Evolutionary conservation across 30 jellyfish, hydroid and myxozoan species (phyloP), one percentile per base, ranked within the genome.

Genomic region (Aurelia aurita complex sp. Pacific): DNA sequence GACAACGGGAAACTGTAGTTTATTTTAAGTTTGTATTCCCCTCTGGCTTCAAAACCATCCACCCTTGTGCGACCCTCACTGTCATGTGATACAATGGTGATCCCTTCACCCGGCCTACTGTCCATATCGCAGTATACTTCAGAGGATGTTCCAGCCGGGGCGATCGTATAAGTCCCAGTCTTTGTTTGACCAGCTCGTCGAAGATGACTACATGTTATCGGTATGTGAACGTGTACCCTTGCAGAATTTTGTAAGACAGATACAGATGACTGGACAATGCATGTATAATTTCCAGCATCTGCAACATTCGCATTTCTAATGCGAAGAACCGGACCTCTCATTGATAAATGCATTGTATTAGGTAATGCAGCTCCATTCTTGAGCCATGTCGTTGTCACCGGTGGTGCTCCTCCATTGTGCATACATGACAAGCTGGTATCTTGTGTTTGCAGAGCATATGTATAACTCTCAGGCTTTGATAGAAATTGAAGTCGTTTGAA

Each of bases 101-200:
- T 69, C 35, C 85, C 85, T 40, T 10, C 65, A 5, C 81, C 81
- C n/a, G 29, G 0, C 85, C n/a, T 16, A 46, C 71, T 54, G 40
- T 53, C 60, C 85, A 74, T 74, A 15, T 74, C 85, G 57, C 85
- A 74, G 54, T 74, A 74, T 16, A 74, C 85, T 10, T 38, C 18
- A 0, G 10, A 3, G 15, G 85, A 74, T 36, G 53, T 40, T 53
- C 72, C 73, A 0, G 36, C 9, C 13, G 85, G 85, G 19, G 34
- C 57, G 71, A 74, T 74, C n/a, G 32, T 23, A 54, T 46, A 74
- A 51, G 23, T 16, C 17, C 85, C 85, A 7, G 85, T 52, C 57
- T 51, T 53, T 9, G 50, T 54, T 16, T 17, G 52, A n/a, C 85
- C 85, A 54, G 23, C 16, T n/a, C 35, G 1, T 53, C 54, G 19